These are phyloP conservation scores for Gymnoscopelus microlampas DNA, from an alignment of 2,797 vertebrate species.

Conservation along the genomic window DNA sequence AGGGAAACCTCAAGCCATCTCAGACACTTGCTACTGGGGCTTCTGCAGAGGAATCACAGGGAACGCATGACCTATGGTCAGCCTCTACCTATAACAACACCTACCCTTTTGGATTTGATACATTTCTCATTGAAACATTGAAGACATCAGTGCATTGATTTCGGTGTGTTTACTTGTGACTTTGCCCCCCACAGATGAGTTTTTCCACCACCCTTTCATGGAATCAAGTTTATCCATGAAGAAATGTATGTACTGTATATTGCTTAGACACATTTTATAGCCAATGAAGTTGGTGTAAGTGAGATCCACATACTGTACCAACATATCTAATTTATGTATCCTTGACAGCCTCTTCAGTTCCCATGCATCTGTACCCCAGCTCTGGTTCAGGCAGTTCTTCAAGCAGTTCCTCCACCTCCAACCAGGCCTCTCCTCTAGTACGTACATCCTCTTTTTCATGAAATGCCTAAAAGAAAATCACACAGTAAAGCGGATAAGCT, in stretches of 20 bases:
- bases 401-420: conserved; percentile 90
- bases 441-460: conserved; percentile 38
- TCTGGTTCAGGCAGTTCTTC: conserved; percentile 91
- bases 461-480: neutral
- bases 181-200: conserved; percentile 84
- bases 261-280: neutral
- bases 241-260: conserved; percentile 85
- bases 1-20: conserved; percentile 91
- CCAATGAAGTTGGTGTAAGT: neutral
- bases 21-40: conserved; percentile 89
- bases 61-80: conserved; percentile 95
- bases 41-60: conserved; percentile 90
- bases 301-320: conserved; percentile 10
- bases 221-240: conserved; percentile 86
- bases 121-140: neutral
- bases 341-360: conserved; percentile 84
- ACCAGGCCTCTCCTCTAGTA: conserved; percentile 91
- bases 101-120: neutral
- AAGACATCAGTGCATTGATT: neutral
- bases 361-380: conserved; percentile 86
- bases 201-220: conserved; percentile 95
- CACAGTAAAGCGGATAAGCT: neutral
- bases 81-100: conserved; percentile 19
- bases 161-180: neutral
- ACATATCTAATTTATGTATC: conserved; percentile 14